Percentiles rank a stretch among this genome's conserved stretches.
These are phyloP conservation scores for Eupithecia subfuscata DNA, from an alignment of 2,888 invertebrate genomes.

Conservation along the genomic window DNA sequence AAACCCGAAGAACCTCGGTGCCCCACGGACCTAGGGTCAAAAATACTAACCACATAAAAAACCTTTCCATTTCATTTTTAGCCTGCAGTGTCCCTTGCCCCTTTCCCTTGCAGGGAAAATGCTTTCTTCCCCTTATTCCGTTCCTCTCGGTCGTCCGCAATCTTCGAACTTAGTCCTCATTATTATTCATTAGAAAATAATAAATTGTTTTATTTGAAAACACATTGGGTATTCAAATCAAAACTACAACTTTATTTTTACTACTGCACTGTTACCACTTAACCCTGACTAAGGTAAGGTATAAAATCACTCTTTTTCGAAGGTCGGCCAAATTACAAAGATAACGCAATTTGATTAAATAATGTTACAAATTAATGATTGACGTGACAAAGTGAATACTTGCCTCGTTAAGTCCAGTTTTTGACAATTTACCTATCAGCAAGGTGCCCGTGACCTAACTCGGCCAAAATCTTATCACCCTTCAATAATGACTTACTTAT, in stretches of 20 bases:
- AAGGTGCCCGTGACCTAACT: conserved; percentile 4
- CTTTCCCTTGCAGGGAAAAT: not conserved
- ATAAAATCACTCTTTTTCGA: not conserved
- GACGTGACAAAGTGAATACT: not conserved
- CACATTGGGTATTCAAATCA: no score
- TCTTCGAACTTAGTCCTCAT: not conserved
- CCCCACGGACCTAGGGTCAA: not conserved
- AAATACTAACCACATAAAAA: not conserved
- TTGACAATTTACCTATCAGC: not conserved
- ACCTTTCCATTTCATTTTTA: no score
- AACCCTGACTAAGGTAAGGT: not conserved
- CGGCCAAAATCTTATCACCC: not conserved
- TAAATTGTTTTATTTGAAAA: no score
- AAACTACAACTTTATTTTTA: not conserved
- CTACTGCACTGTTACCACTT: not conserved
- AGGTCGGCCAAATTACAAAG: not conserved
- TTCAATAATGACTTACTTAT: not conserved
- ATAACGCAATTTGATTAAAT: not conserved
- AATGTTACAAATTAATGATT: not conserved
- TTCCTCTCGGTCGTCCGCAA: not conserved
- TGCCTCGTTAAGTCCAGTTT: not conserved
- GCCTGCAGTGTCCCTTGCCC: not conserved
- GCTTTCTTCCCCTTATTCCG: not conserved
- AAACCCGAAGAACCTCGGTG: no score
- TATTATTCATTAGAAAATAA: no score